Evolutionary conservation across 1,140 invertebrate genomes (phyloP).

Genomic region (Amphibalanus amphitrite): DNA sequence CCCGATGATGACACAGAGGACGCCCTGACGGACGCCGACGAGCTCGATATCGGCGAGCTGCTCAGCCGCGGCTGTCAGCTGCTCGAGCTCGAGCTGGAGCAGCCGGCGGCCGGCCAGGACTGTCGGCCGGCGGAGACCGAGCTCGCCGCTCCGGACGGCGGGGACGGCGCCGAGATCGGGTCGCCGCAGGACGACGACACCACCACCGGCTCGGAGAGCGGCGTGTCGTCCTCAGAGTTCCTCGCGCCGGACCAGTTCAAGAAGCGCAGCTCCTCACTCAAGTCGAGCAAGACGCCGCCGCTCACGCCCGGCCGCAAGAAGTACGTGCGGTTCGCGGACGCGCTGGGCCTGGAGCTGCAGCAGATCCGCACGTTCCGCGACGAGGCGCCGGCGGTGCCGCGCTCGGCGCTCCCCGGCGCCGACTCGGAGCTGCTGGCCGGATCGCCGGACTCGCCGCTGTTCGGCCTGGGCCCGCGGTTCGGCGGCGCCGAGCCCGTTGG

Average conservation of each 20-base stretch:
- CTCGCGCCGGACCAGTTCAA: constrained; percentile 24
- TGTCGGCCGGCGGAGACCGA: background rate
- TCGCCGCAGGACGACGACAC: constrained; percentile 17
- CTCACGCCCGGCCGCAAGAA: constrained; percentile 76
- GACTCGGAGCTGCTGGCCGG: constrained; percentile 7
- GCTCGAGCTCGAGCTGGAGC: background rate
- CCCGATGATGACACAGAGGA: constrained; percentile 14
- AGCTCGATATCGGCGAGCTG: constrained; percentile 2
- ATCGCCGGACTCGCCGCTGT: background rate
- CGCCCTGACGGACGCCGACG: constrained; percentile 9
- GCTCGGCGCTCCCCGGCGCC: constrained; percentile 44
- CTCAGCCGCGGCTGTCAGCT: background rate
- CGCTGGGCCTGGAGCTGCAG: constrained; percentile 76
- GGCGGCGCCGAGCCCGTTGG: constrained; percentile 8
- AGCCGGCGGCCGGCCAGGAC: background rate
- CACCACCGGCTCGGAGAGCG: constrained; percentile 14
- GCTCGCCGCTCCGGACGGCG: constrained; percentile 4
- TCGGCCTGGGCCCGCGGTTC: background rate
- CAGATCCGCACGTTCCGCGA: constrained; percentile 76
- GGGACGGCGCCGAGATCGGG: constrained; percentile 11
- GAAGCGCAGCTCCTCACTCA: constrained; percentile 64
- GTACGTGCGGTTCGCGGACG: constrained; percentile 87
- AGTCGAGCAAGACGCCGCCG: constrained; percentile 77
- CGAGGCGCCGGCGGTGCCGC: constrained; percentile 70
- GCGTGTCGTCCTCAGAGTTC: constrained; percentile 15